Evolutionary conservation across 2,888 invertebrate genomes (phyloP), one percentile per base, ranked within the genome.

Genomic region (Chironomus riparius): DNA sequence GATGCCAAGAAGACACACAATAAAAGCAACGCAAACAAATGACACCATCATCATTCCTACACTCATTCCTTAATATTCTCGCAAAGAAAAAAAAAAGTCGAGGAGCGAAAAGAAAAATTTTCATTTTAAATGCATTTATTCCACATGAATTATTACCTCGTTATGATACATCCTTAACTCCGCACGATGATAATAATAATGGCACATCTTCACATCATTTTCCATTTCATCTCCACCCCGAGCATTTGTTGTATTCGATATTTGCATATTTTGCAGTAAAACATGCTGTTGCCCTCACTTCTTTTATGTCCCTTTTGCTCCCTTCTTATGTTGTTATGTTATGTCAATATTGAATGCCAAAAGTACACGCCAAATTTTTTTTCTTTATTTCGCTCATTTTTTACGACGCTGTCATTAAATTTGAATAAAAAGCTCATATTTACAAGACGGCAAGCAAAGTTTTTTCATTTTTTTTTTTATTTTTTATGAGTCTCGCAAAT

Each of bases 371-470:
- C 24, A 21, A 74, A 68, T 74, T 74, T 28, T 28, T 28, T 28
- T 28, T 28, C 28, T 28, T 28, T 38, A 38, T 38, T 38, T 38
- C 38, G 38, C 38, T 38, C 38, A 38, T 38, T 38, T 38, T 74
- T 74, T 68, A 74, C 62, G 65, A 74, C 12, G 21, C 22, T 28
- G 74, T 74, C 74, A 74, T 74, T 74, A 62, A 74, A 74, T 74
- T 74, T 74, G 68, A 74, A 74, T 74, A 74, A 74, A 74, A 74
- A 48, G 74, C 62, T 21, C 72, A 73, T 73, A 73, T 73, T 73
- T 73, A 62, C 56, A 50, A 72, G 61, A 50, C 62, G 56, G 28
- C 68, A 47, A n/a, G 74, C 74, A 13, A 56, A 56, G 15, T 56
- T 56, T 50, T n/a, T n/a, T n/a, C n/a, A n/a, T n/a, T n/a, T n/a